phyloP scores from a whole-genome alignment of 2,888 invertebrate species.

The Cetonia aurata region DNA sequence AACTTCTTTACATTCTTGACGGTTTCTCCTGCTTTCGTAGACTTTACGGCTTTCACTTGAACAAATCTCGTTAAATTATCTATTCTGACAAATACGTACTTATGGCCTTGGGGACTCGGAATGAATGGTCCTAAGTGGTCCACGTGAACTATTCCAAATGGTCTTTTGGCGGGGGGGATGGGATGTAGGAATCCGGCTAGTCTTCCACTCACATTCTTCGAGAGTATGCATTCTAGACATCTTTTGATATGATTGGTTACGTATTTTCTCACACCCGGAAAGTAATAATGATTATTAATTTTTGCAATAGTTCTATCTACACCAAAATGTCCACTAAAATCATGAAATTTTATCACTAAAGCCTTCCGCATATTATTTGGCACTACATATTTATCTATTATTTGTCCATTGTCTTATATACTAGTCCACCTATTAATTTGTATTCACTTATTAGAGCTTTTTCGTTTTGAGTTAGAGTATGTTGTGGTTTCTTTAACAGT shows the following conservation, averaged over 20 bases:
- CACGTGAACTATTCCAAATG: slow-evolving; percentile 51
- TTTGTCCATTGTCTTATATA: too few species aligned
- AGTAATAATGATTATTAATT: slow-evolving; percentile 27
- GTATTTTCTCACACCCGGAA: slow-evolving; percentile 3
- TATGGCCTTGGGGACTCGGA: slow-evolving; percentile 43
- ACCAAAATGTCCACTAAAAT: too few species aligned
- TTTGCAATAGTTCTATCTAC: slow-evolving; percentile 12
- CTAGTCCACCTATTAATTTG: too few species aligned
- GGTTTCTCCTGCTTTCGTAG: slow-evolving; percentile 33
- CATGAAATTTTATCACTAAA: too few species aligned
- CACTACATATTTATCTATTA: too few species aligned
- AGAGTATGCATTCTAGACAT: slow-evolving; percentile 48
- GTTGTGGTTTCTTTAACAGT: not conserved
- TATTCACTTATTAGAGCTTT: too few species aligned
- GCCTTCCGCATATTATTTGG: too few species aligned
- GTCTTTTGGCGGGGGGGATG: slow-evolving; percentile 50
- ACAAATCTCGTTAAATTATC: slow-evolving; percentile 53
- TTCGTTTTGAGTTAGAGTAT: too few species aligned
- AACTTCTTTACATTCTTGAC: slow-evolving; percentile 45
- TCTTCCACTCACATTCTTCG: not conserved
- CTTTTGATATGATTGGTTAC: slow-evolving; percentile 46
- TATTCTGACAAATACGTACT: slow-evolving; percentile 50
- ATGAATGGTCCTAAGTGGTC: slow-evolving; percentile 53
- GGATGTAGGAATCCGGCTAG: slow-evolving; percentile 52
- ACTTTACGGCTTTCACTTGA: slow-evolving; percentile 46